Evolutionary conservation across 2,888 invertebrate species (phyloP), one percentile per base, ranked within the genome.

Genomic region (Agrilus cyanescens): DNA sequence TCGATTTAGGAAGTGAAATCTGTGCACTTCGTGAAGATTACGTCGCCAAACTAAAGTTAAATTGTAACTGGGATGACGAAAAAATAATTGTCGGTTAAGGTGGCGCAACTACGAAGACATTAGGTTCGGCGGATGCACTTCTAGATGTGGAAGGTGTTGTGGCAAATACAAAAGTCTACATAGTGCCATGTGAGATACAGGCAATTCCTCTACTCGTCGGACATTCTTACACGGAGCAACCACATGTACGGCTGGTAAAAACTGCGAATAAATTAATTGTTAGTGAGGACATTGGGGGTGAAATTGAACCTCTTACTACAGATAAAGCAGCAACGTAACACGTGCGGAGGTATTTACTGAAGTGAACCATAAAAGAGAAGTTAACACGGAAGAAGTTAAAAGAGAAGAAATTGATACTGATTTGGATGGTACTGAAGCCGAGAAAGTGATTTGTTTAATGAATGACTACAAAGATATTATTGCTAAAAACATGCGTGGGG

Each of bases 401-500:
- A 5, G 18, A 5, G 18, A 18, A 18, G 18, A 18, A 18, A 18
- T 18, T 5, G 18, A 18, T 5, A 18, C 18, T 5, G 18, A 18
- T 18, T 18, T 18, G 18, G 18, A 5, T 3, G 18, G 18, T 18
- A 18, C 18, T 18, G 18, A 18, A 4, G 18, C 18, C 3, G 18
- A 18, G 5, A 18, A 18, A 18, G 18, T 18, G 5, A 5, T 18
- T 18, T 18, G n/a, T n/a, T 20, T 20, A 20, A 20, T 20, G 4
- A 39, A 32, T n/a, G 32, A 40, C 43, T 40, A 38, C 14, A 40
- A 32, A 12, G 33, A 38, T 25, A 44, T 49, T 39, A 43, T 51
- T 35, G 46, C 49, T 5, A 40, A 13, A 12, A 41, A 39, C 29
- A 48, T 45, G 4, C 32, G 14, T 51, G 13, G 48, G 50, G 8